phyloP scores from a whole-genome alignment of 2,797 vertebrate species.

The Chaetophractus vellerosus region DNA sequence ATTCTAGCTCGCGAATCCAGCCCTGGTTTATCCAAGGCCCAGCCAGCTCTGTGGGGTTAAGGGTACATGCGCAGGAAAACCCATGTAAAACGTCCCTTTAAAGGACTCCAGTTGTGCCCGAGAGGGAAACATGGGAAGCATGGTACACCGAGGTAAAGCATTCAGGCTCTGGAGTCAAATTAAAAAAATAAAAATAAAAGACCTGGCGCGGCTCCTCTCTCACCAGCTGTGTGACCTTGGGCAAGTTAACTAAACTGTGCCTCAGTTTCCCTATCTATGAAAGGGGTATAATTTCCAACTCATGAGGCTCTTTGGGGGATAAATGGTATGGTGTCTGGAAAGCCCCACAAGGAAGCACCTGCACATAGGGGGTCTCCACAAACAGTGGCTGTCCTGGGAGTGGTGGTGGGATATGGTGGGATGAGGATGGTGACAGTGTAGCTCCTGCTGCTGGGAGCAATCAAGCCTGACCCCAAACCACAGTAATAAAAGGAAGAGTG shows the following conservation, averaged over 20 bases:
- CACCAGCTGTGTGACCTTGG: background rate
- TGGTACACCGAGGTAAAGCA: background rate
- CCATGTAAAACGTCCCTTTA: background rate
- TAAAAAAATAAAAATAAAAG: accelerated
- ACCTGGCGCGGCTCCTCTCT: too few relatives aligned
- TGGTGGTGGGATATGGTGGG: too few relatives aligned
- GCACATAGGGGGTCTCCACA: background rate
- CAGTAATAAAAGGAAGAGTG: background rate
- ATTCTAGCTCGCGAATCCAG: background rate
- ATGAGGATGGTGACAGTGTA: background rate
- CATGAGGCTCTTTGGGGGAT: background rate
- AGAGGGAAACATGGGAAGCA: background rate
- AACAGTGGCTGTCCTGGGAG: background rate
- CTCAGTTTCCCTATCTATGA: background rate
- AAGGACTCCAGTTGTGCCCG: background rate
- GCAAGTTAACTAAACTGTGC: background rate
- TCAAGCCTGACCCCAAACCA: background rate
- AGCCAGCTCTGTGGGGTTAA: background rate
- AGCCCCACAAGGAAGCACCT: background rate
- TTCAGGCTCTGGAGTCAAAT: background rate
- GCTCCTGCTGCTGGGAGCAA: background rate
- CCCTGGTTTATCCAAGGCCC: background rate
- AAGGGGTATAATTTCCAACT: background rate
- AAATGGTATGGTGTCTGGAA: background rate
- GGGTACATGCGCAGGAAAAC: background rate